Base-by-base conservation (phyloP, 2,113 vertebrate genomes). In the Phaethornis superciliosus region DNA sequence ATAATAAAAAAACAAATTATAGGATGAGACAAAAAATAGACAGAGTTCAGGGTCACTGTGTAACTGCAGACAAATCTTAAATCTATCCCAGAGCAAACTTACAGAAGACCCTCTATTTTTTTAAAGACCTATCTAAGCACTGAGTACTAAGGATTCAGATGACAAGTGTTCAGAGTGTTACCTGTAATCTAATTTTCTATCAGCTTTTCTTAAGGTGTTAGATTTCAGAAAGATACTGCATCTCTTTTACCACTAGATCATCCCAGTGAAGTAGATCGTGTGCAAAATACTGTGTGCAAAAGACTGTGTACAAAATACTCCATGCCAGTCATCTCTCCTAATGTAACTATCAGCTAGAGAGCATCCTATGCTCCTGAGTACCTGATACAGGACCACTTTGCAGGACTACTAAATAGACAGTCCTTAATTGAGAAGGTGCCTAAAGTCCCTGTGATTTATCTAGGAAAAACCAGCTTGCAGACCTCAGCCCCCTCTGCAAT, bases 351-450 rank as follows among this genome's bases (percentile, higher is more conserved):
- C 14, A 35, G 26, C 22, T 59, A n/a, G 27, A 47, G 37, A 35
- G 49, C 46, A 59, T 7, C 40, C 20, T 4, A 30, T 0, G 3
- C 74, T n/a, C 37, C 2, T 0, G 5, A 54, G 40, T 12, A 15
- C 28, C 47, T 5, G 24, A 22, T 7, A 6, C 44, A 44, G 59
- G 26, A 52, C 54, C 8, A 17, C 32, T 69, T 49, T 42, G 26
- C 44, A 7, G 16, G 19, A 27, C 44, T 2, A 2, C 46, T 86
- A 10, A 72, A 28, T 0, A 33, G 51, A 49, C 17, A 23, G 7
- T 28, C 33, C 7, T 23, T 6, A 19, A 23, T 13, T 8, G 11
- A 68, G 69, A 59, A 85, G 15, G 17, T 33, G 55, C 12, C 64
- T n/a, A 30, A 52, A 44, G 1, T 47, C 42, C 40, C 26, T 7